Percentiles rank a stretch among this genome's conserved stretches.
phyloP scores from a whole-genome alignment of 2,888 invertebrate species.

The Lamellibrachia satsuma region DNA sequence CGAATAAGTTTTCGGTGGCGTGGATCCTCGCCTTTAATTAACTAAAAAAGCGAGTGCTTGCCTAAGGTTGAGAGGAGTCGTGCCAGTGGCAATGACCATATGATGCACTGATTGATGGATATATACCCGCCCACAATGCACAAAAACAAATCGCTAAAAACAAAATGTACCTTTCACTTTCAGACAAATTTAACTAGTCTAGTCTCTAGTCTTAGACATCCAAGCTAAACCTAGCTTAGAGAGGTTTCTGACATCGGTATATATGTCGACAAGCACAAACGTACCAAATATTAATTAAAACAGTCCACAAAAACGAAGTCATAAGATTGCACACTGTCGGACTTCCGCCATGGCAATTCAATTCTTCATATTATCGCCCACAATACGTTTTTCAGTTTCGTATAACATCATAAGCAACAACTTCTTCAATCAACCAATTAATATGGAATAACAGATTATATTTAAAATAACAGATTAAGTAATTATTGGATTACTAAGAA shows the following conservation, averaged over 20 bases:
- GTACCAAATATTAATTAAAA: neutral
- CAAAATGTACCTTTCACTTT: too few relatives aligned
- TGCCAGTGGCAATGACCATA: too few relatives aligned
- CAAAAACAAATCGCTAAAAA: too few relatives aligned
- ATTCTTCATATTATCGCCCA: neutral
- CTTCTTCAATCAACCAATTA: neutral
- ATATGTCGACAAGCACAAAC: neutral
- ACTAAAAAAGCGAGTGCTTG: too few relatives aligned
- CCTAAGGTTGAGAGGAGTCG: too few relatives aligned
- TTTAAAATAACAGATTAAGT: neutral
- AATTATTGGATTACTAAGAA: neutral
- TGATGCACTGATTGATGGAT: too few relatives aligned
- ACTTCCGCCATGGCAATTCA: conserved; percentile 17
- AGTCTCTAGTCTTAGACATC: neutral
- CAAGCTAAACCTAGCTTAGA: neutral
- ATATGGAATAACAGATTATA: neutral
- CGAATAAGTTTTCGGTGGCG: too few relatives aligned
- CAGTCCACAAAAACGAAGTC: neutral
- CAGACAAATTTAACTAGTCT: neutral
- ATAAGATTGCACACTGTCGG: neutral
- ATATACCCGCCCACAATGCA: too few relatives aligned
- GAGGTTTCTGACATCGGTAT: neutral
- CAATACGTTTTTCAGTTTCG: neutral
- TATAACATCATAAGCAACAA: neutral
- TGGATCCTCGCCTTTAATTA: too few relatives aligned